Evolutionary conservation across 1,140 invertebrate genomes (phyloP).

Genomic region (Pogonomyrmex barbatus): DNA sequence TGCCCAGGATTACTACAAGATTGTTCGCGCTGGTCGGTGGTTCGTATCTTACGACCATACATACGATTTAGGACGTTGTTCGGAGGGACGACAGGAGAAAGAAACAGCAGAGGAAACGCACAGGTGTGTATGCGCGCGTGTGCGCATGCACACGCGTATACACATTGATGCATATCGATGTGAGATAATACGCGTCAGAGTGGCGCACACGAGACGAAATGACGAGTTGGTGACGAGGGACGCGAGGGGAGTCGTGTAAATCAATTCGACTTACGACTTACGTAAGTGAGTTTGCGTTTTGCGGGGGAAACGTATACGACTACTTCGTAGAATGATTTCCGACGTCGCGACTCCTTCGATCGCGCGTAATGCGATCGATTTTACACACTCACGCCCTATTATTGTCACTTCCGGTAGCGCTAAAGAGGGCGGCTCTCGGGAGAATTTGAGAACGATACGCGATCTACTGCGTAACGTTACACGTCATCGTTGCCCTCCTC

Average conservation of each 20-base stretch:
- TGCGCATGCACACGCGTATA: background rate
- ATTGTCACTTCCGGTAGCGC: conserved; percentile 43
- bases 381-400: conserved; percentile 25
- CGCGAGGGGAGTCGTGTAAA: conserved; percentile 21
- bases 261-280: conserved; percentile 66
- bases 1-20: background rate
- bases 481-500: conserved; percentile 44
- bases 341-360: conserved; percentile 19
- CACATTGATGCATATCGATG: background rate
- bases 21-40: conserved; percentile 48
- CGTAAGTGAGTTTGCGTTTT: conserved; percentile 54
- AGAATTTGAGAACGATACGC: conserved; percentile 56
- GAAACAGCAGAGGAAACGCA: conserved; percentile 47
- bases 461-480: conserved; percentile 58
- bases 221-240: conserved; percentile 43
- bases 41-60: conserved; percentile 51
- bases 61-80: conserved; percentile 37
- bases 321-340: background rate
- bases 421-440: conserved; percentile 16
- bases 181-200: conserved; percentile 25
- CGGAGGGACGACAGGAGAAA: background rate
- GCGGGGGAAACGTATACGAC: background rate
- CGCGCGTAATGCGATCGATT: conserved; percentile 13
- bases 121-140: background rate
- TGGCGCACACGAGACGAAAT: conserved; percentile 14